Percentiles rank a stretch among this genome's conserved stretches.
These are phyloP conservation scores for Eupithecia exiguata DNA, from an alignment of 2,888 invertebrate genomes.

Conservation along the genomic window DNA sequence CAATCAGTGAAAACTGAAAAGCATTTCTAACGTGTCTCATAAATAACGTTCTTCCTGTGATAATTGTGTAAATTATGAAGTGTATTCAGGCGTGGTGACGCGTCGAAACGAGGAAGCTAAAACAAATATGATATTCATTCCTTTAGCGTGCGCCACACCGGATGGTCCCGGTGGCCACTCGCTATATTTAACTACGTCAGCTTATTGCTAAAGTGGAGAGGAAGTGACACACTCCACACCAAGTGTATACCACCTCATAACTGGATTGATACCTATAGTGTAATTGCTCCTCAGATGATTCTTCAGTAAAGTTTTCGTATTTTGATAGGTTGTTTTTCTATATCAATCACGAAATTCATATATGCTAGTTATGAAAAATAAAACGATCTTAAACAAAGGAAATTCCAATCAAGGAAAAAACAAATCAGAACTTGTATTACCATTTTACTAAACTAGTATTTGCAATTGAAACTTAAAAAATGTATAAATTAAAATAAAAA, in stretches of 20 bases:
- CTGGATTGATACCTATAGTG: not conserved
- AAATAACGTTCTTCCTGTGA: conserved; percentile 37
- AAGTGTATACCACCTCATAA: not conserved
- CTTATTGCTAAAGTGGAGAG: conserved; percentile 49
- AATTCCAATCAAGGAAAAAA: too few relatives aligned
- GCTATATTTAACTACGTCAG: conserved; percentile 53
- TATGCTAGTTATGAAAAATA: too few relatives aligned
- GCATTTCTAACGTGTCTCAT: conserved; percentile 22
- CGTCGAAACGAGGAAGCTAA: conserved; percentile 51
- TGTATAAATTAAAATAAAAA: too few relatives aligned
- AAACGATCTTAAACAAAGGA: too few relatives aligned
- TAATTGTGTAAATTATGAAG: conserved; percentile 51
- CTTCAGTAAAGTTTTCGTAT: not conserved
- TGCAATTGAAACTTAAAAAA: too few relatives aligned
- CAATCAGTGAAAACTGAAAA: conserved; percentile 1
- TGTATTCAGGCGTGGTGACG: conserved; percentile 47
- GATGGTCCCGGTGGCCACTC: conserved; percentile 50
- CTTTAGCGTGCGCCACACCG: conserved; percentile 60
- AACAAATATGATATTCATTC: conserved; percentile 59
- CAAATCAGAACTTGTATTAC: too few relatives aligned
- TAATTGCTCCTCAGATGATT: not conserved
- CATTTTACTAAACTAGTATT: too few relatives aligned
- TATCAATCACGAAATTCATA: not conserved
- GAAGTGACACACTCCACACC: conserved; percentile 30
- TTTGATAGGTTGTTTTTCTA: not conserved